Conservation (phyloP, 1,140 invertebrate genomes). For the Melanaphis sacchari region DNA sequence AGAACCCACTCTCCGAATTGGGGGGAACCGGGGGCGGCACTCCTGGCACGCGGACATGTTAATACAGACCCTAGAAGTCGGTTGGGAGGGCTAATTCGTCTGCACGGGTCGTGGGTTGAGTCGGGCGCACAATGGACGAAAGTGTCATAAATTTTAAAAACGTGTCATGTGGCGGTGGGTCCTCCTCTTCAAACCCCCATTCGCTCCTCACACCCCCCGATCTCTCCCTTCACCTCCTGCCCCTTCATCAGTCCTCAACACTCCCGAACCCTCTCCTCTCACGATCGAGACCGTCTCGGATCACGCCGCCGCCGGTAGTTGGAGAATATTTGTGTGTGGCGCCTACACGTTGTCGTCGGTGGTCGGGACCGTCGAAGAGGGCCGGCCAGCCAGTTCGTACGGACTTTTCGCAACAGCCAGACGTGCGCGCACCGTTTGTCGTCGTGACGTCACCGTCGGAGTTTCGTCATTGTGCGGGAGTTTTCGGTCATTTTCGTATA, state of each 20-base stretch:
- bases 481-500: background rate
- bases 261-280: background rate
- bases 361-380: background rate
- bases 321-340: slow-evolving; percentile 17
- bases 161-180: background rate
- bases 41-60: slow-evolving; percentile 24
- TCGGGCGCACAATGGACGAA: background rate
- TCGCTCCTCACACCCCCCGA: background rate
- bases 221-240: background rate
- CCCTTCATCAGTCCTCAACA: background rate
- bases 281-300: background rate
- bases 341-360: slow-evolving; percentile 31
- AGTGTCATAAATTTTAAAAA: slow-evolving; percentile 45
- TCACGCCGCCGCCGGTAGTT: slow-evolving; percentile 7
- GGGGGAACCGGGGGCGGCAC: background rate
- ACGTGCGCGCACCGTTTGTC: background rate
- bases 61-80: background rate
- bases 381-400: slow-evolving; percentile 26
- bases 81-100: background rate
- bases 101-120: background rate
- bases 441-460: background rate
- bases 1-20: background rate
- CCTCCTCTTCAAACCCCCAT: background rate
- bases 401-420: background rate
- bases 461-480: background rate